Base-by-base conservation (phyloP, 2,113 vertebrate species). In the Hippocampus barbouri region DNA sequence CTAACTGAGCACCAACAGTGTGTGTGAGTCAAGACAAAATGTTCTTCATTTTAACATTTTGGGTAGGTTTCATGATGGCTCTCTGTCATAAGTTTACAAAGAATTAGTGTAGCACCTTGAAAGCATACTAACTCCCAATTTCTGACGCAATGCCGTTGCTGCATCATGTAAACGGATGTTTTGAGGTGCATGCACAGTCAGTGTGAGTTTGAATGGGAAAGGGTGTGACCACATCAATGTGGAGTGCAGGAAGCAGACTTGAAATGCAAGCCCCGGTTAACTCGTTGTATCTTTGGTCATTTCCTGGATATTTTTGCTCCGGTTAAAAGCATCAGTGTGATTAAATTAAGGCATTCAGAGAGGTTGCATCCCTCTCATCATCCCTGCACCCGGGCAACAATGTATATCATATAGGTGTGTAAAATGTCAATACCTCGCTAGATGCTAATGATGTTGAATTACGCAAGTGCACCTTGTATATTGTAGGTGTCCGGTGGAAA, bases 241-340 rank as follows among this genome's bases (percentile, higher is more conserved):
- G 64, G 66, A 54, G 49, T 68, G 56, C 77, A 74, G 61, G 72
- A 65, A 63, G 14, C 60, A 64, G 43, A 47, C 56, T 27, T 40
- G 30, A 71, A 79, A 79, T 21, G 56, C 68, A 65, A 43, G 10
- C 34, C 27, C 18, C 41, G 41, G 16, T 60, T 27, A 23, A 38
- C 20, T 59, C 4, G 27, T 41, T 69, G 63, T 38, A 66, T 81
- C 54, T 78, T 65, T 43, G 59, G 60, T 59, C 53, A 79, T 60
- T 73, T 72, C 61, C 69, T 64, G 65, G 67, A 73, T 72, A 20
- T 63, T 64, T 74, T 74, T 71, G 41, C 30, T 74, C 47, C 62
- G 40, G 40, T 67, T 62, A 73, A 76, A 78, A 34, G 71, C 54
- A 69, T 76, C 23, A 59, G n/a, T 11, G 10, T 41, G 20, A 41